These are phyloP conservation scores for Alosa alosa DNA, from an alignment of 2,113 vertebrate genomes.

Conservation along the genomic window DNA sequence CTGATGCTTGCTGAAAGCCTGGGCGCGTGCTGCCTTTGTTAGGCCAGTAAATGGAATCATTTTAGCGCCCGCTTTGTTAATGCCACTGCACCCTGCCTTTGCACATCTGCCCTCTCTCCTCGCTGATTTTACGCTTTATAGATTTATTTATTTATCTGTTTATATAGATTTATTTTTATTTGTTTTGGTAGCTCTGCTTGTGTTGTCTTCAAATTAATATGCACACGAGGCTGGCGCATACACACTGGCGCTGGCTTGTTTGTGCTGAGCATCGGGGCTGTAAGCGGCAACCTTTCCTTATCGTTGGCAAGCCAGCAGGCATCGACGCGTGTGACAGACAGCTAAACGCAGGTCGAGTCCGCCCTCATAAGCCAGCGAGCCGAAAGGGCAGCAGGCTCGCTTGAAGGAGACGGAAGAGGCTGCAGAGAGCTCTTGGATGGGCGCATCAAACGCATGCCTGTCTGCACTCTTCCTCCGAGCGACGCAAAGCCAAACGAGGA, in stretches of 20 bases:
- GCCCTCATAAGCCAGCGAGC: neutral
- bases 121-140: neutral
- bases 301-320: constrained; percentile 31
- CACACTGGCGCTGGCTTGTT: constrained; percentile 21
- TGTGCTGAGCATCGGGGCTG: constrained; percentile 31
- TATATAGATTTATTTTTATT: neutral
- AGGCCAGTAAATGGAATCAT: constrained; percentile 47
- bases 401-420: constrained; percentile 26
- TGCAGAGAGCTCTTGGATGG: neutral
- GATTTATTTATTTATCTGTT: neutral
- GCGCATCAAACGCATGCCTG: neutral
- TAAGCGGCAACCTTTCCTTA: constrained; percentile 46
- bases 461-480: neutral
- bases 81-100: constrained; percentile 22
- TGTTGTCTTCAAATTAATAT: constrained; percentile 45
- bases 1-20: constrained; percentile 31
- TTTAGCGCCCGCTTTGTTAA: constrained; percentile 47
- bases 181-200: neutral
- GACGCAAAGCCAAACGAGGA: too few relatives aligned
- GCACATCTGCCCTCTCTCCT: constrained; percentile 21
- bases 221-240: constrained; percentile 6
- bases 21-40: constrained; percentile 34
- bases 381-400: constrained; percentile 34
- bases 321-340: constrained; percentile 37
- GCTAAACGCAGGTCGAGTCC: constrained; percentile 35